Evolutionary conservation across 2,113 vertebrate species (phyloP).

Genomic region (Clarias batrachus): DNA sequence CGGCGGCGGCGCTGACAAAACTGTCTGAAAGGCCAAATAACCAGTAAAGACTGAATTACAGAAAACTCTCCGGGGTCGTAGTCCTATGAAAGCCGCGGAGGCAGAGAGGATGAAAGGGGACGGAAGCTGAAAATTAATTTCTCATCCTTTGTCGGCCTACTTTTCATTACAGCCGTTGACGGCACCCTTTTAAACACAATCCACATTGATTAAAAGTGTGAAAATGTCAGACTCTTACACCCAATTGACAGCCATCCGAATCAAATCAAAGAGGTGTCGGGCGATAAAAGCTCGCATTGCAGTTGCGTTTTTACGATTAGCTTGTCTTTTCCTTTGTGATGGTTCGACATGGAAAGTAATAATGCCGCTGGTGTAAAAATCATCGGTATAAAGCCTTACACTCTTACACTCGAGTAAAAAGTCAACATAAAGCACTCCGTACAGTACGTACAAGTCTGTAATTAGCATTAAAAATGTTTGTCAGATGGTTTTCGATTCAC

Average conservation of each 20-base stretch:
- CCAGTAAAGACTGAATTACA: slow-evolving; percentile 21
- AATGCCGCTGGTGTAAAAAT: background rate
- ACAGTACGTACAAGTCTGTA: background rate
- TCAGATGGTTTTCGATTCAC: background rate
- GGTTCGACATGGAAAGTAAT: background rate
- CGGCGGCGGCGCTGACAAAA: slow-evolving; percentile 16
- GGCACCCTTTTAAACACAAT: background rate
- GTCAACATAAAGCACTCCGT: background rate
- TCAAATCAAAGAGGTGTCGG: background rate
- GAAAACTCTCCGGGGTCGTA: slow-evolving; percentile 3
- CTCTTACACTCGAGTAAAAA: background rate
- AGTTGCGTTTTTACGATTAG: no score
- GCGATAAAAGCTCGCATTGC: background rate
- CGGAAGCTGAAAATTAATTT: slow-evolving; percentile 4
- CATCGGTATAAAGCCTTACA: background rate
- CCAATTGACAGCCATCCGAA: background rate
- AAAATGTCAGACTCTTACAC: background rate
- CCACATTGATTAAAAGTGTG: slow-evolving; percentile 17
- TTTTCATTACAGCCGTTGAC: slow-evolving; percentile 6
- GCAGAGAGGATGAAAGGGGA: background rate
- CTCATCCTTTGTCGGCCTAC: background rate
- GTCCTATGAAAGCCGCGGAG: background rate
- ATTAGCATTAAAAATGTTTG: background rate
- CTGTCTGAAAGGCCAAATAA: slow-evolving; percentile 35
- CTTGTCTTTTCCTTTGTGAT: background rate